Percentiles rank a stretch among this genome's conserved stretches.
These are phyloP conservation scores for Athene cunicularia DNA, from an alignment of 2,113 vertebrate genomes.

Conservation along the genomic window DNA sequence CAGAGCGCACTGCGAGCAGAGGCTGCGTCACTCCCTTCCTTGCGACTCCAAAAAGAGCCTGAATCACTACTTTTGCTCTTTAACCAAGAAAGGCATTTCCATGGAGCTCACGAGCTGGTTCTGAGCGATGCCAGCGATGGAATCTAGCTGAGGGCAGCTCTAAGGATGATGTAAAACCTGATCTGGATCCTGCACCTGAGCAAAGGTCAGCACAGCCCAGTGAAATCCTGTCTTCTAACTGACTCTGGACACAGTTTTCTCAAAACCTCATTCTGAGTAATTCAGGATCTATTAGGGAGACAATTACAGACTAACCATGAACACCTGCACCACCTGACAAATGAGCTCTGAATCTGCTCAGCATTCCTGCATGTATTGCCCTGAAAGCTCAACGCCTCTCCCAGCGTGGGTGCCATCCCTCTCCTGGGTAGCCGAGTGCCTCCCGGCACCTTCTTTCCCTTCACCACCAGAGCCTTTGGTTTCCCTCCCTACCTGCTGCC, in stretches of 20 bases:
- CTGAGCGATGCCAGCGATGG: rapidly evolving
- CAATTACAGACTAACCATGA: rapidly evolving
- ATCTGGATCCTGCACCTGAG: not conserved
- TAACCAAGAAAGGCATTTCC: not conserved
- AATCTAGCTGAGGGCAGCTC: not conserved
- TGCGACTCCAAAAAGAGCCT: rapidly evolving
- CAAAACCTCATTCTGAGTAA: rapidly evolving
- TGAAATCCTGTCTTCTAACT: rapidly evolving
- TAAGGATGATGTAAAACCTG: rapidly evolving
- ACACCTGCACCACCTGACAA: rapidly evolving
- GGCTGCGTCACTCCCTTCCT: not conserved
- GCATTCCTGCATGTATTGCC: rapidly evolving
- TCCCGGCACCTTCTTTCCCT: not conserved
- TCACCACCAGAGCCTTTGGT: rapidly evolving
- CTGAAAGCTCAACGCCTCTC: rapidly evolving
- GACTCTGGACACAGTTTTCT: rapidly evolving
- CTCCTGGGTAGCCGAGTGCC: rapidly evolving
- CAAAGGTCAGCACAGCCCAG: not conserved
- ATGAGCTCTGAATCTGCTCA: rapidly evolving
- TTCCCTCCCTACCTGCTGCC: rapidly evolving
- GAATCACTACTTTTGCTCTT: not conserved
- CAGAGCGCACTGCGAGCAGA: not conserved
- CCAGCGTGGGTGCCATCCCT: rapidly evolving
- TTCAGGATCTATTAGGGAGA: not conserved
- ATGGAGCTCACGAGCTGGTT: rapidly evolving